Base-by-base conservation (phyloP, 2,113 vertebrate species). In the Platichthys stellatus region DNA sequence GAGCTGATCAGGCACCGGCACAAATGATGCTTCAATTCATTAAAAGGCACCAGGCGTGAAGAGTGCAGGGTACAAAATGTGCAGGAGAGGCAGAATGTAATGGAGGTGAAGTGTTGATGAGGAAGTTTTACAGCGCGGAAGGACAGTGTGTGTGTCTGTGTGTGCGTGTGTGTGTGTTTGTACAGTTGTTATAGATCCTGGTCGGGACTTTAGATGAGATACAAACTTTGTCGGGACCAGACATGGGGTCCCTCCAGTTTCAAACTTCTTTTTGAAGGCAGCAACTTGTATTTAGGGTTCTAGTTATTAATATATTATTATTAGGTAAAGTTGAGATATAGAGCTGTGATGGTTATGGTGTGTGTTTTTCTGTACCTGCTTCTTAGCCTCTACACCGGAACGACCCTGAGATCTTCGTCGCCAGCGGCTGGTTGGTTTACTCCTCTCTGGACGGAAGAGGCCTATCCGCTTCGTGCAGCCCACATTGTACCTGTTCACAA, bases 401-500 rank as follows among this genome's bases (percentile, higher is more conserved):
- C 95, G 89, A 7, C 92, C 90, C n/a, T 95, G 95, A 78, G 96
- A 87, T 18, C 96, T 94, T 20, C 95, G 72, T n/a, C 92, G 95
- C 84, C 97, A 96, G 72, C 93, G 94, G 18, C 35, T 94, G 0
- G 89, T 76, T 9, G 83, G 90, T 78, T 98, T 98, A 92, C 90
- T 97, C 72, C 96, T 94, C 67, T 98, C 97, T 0, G 97, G 97
- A 85, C 95, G 96, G 91, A 98, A 98, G 23, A 98, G 92, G 0
- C 97, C 97, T 21, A 98, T 96, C 5, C 97, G 90, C 83, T 98
- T 99, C 0, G 97, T 97, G 77, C 98, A 99, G 10, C 97, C 97
- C 69, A 99, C 97, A 0, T 98, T 99, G 92, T 99, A 99, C 92
- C 97, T 99, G 92, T 45, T 26, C 49, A 24, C 18, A 43, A 24